Percentiles rank a stretch among this genome's conserved stretches.
These are phyloP conservation scores for Seira musarum DNA, from an alignment of 2,888 invertebrate species.

Conservation along the genomic window DNA sequence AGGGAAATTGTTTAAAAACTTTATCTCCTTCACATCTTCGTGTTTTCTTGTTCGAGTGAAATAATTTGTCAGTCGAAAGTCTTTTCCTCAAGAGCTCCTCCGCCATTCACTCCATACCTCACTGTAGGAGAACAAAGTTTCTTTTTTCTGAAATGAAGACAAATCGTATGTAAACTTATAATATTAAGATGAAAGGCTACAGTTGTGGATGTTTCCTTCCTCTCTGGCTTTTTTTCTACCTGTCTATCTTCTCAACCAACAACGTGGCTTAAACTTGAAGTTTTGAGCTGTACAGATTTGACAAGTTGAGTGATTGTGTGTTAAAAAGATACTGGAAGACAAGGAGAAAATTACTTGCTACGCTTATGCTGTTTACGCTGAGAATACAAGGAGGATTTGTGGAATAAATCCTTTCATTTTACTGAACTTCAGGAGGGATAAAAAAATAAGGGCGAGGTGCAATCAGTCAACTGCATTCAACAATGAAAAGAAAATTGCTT, in stretches of 20 bases:
- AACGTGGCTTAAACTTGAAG: constrained; percentile 39
- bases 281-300: too few species aligned
- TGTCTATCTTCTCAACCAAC: neutral
- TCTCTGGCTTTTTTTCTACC: constrained; percentile 5
- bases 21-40: too few species aligned
- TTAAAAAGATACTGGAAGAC: constrained; percentile 26
- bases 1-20: too few species aligned
- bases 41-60: constrained; percentile 14
- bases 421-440: too few species aligned
- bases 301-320: constrained; percentile 57
- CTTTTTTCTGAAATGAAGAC: constrained; percentile 53
- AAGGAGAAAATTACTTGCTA: constrained; percentile 13
- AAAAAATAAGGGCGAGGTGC: neutral
- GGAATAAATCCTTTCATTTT: constrained; percentile 46
- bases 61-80: constrained; percentile 42
- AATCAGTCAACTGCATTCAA: constrained; percentile 13
- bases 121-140: too few species aligned
- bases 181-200: too few species aligned
- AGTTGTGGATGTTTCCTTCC: too few species aligned
- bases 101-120: too few species aligned
- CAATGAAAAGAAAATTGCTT: constrained; percentile 19
- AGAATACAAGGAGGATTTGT: constrained; percentile 22
- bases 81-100: too few species aligned
- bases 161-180: constrained; percentile 40
- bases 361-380: too few species aligned